These are phyloP conservation scores for Ophioderma brevispina DNA, from an alignment of 35 echinoderm and acorn worm species.

Conservation along the genomic window DNA sequence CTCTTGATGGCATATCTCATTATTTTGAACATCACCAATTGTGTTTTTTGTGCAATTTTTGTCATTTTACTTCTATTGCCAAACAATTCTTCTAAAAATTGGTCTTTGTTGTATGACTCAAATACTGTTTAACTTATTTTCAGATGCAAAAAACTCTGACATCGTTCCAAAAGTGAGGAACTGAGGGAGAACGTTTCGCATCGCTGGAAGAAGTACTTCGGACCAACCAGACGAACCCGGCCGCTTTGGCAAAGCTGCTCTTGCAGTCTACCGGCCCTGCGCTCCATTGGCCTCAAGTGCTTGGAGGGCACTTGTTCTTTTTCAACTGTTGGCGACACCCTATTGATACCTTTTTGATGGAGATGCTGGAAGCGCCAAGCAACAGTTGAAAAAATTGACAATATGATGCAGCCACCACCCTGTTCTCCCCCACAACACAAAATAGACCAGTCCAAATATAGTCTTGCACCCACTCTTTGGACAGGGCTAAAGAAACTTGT, in stretches of 20 bases:
- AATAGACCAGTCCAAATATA: not conserved
- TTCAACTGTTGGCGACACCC: conserved; percentile 98
- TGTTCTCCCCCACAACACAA: not conserved
- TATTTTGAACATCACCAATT: too few species aligned
- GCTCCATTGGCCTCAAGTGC: conserved; percentile 99
- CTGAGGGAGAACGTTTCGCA: conserved; percentile 94
- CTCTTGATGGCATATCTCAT: too few species aligned
- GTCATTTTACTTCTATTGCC: too few species aligned
- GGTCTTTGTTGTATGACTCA: too few species aligned
- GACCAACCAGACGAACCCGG: conserved; percentile 77
- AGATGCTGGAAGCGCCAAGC: conserved; percentile 97
- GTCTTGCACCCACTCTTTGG: not conserved
- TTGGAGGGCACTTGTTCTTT: conserved; percentile 98
- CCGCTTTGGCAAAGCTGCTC: conserved; percentile 86
- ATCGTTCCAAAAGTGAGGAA: conserved; percentile 97
- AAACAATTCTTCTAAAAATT: too few species aligned
- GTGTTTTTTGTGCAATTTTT: too few species aligned
- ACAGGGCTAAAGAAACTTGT: not conserved
- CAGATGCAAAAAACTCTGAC: conserved; percentile 99
- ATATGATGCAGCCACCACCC: not conserved
- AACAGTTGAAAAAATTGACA: conserved; percentile 76
- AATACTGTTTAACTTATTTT: too few species aligned
- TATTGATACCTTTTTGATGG: conserved; percentile 99
- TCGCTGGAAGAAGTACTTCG: conserved; percentile 93
- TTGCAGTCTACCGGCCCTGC: conserved; percentile 87